A percentile compares a stretch with the other conserved stretches of the same genome.
Conservation (phyloP, 2,888 invertebrate species). For the Cosmorhoe ocellata region DNA sequence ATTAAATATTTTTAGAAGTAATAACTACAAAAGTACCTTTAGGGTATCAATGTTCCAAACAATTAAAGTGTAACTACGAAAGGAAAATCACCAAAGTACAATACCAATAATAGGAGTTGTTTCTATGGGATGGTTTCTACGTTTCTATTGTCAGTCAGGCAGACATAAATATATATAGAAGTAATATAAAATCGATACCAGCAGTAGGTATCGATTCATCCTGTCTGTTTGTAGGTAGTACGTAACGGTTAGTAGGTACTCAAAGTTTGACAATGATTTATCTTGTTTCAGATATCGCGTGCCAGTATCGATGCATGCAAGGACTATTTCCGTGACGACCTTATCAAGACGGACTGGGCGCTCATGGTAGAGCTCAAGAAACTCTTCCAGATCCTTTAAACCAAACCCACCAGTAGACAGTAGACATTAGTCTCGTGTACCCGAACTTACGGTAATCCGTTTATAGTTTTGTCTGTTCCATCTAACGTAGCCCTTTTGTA, state of each 20-base stretch:
- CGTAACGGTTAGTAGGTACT: background rate
- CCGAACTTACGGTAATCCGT: conserved; percentile 41
- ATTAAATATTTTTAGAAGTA: too few species aligned
- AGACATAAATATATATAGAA: too few species aligned
- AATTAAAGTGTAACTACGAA: too few species aligned
- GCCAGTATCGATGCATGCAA: conserved; percentile 99
- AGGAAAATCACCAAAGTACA: too few species aligned
- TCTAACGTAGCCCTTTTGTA: conserved; percentile 56
- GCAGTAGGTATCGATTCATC: too few species aligned
- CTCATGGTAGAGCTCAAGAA: conserved; percentile 99
- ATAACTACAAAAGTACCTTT: too few species aligned
- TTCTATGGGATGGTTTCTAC: too few species aligned
- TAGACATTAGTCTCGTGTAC: conserved; percentile 39
- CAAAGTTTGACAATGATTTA: conserved; percentile 10
- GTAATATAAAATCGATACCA: too few species aligned
- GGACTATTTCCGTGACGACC: conserved; percentile 98
- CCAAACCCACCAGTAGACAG: conserved; percentile 42
- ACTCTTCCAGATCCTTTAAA: conserved; percentile 94
- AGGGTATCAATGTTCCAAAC: too few species aligned
- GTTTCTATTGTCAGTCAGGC: too few species aligned
- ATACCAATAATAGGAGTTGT: too few species aligned
- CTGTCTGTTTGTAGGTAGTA: too few species aligned
- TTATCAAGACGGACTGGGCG: conserved; percentile 98
- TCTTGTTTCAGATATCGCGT: conserved; percentile 91
- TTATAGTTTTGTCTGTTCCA: conserved; percentile 66